These are phyloP conservation scores for Lagenorhynchus albirostris DNA, from an alignment of 2,113 vertebrate species.

Conservation along the genomic window DNA sequence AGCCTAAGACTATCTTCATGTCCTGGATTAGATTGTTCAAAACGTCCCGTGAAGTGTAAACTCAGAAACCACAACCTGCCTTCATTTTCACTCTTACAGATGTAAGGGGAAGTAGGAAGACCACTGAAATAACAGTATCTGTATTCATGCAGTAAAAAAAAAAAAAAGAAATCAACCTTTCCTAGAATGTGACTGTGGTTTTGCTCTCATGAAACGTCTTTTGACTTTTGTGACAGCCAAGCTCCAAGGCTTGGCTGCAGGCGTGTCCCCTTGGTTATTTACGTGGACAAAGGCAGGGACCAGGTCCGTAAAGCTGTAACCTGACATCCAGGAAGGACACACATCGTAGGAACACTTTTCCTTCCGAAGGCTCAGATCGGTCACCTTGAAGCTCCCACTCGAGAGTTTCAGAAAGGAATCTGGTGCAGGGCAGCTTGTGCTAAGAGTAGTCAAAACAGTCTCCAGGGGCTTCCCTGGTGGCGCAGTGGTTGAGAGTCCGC, in stretches of 20 bases:
- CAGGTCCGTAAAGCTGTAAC: background rate
- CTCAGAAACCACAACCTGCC: background rate
- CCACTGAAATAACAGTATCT: background rate
- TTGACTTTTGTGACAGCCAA: background rate
- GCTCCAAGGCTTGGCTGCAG: no score
- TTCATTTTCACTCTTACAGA: background rate
- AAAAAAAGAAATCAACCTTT: background rate
- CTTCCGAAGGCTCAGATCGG: background rate
- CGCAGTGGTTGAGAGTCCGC: no score
- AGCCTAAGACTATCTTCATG: background rate
- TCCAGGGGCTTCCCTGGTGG: no score
- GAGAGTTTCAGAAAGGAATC: background rate
- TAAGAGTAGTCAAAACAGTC: background rate
- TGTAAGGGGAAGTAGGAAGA: background rate
- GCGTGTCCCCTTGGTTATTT: fast-evolving
- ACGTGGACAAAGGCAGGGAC: background rate
- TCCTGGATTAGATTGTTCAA: background rate
- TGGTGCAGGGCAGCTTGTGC: background rate
- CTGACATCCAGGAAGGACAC: background rate
- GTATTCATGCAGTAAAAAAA: background rate
- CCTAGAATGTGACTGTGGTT: background rate
- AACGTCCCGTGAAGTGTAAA: background rate
- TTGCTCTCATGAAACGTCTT: background rate
- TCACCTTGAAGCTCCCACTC: background rate
- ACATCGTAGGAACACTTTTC: no score